Base-by-base conservation (phyloP, 1,140 invertebrate genomes). In the Drosophila tristis region DNA sequence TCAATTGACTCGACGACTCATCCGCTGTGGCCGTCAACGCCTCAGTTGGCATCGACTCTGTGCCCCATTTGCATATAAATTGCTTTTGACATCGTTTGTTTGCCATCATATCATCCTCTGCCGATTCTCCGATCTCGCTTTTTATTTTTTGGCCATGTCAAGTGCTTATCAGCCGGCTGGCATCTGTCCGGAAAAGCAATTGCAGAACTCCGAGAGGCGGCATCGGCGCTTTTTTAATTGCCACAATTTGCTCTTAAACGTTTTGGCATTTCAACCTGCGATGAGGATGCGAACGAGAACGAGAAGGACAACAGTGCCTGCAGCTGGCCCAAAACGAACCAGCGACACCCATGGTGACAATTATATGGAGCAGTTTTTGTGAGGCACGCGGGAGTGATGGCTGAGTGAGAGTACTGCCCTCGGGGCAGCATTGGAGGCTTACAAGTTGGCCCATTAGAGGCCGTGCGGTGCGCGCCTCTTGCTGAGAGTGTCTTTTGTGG, bases 11-110 rank as follows among this genome's bases (percentile, higher is more conserved):
- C 76, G 77, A 75, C 73, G 59, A 56, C 56, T 47, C 64, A 60
- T 68, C 72, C 29, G 64, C 31, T 54, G 42, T 50, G 62, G 55
- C 48, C 54, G 71, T 81, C 60, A 53, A 60, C 74, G 63, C 49
- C 56, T 76, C 64, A 79, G 71, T 60, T 67, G 60, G 49, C 58
- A 64, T 71, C 56, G 71, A 79, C 73, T 56, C 61, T 47, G 42
- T 70, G 44, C 53, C 35, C 42, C 60, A 90, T 90, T 90, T 90
- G 87, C 87, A 90, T 90, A 87, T 90, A 90, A 90, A 90, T 90
- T 90, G 87, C 60, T 80, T 90, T 87, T 81, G 72, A 57, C 51
- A 84, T 71, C 65, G 53, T 67, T 66, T 73, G 57, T 77, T 73
- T 72, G 35, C 43, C 35, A 39, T 39, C 35, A 39, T 39, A 39